A percentile compares a stretch with the other conserved stretches of the same genome.
Evolutionary conservation across 2,888 invertebrate species (phyloP).

Genomic region (Troides aeacus): DNA sequence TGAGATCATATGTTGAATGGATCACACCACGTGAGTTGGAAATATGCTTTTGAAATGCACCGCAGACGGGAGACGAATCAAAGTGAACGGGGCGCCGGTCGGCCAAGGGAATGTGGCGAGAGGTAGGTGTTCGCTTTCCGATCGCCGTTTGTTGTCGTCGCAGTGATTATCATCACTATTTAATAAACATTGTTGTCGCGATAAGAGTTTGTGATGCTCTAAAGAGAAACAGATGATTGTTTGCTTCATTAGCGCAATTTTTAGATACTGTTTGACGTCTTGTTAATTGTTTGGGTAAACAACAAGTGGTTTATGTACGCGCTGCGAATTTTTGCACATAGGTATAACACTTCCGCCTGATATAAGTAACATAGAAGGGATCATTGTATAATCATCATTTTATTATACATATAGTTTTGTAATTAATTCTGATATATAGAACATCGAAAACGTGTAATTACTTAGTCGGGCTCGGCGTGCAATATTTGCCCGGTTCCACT

Average conservation of each 20-base stretch:
- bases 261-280: constrained; percentile 10
- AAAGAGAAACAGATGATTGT: not conserved
- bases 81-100: constrained; percentile 69
- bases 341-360: not conserved
- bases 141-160: constrained; percentile 19
- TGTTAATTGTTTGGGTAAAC: constrained; percentile 18
- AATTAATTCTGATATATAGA: too few species aligned
- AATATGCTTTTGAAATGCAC: constrained; percentile 77
- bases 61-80: constrained; percentile 74
- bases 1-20: constrained; percentile 55
- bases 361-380: not conserved
- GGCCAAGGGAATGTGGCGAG: constrained; percentile 71
- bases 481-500: not conserved
- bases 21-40: constrained; percentile 58
- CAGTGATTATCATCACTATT: constrained; percentile 3
- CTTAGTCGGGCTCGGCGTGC: not conserved
- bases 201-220: not conserved
- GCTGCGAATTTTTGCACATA: not conserved
- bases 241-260: not conserved
- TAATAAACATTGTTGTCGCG: not conserved
- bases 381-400: not conserved
- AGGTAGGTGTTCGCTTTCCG: constrained; percentile 53
- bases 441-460: not conserved
- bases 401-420: not conserved
- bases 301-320: constrained; percentile 6